Evolutionary conservation across 2,888 invertebrate genomes (phyloP), one percentile per base, ranked within the genome.

Genomic region (Leptinotarsa juncta): DNA sequence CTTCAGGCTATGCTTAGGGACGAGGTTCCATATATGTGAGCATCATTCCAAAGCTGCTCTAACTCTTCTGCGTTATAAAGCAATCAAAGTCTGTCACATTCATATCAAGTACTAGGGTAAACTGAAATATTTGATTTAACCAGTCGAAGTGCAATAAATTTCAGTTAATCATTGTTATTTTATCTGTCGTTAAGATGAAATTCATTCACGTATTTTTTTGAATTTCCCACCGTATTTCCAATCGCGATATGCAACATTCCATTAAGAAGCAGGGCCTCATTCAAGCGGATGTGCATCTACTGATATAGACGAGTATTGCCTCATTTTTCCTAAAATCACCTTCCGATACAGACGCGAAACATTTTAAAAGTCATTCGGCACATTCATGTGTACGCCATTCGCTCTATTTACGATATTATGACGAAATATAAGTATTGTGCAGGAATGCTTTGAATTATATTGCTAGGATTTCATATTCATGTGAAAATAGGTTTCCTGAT

Each of bases 321-420:
- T 78, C 77, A 73, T 80, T 77, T 79, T 71, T 75, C 68, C 71
- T 55, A 67, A 70, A 72, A 79, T 80, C 78, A 81, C 80, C 80
- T 80, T 79, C 79, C 80, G 79, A 80, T 81, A 76, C 74, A 72
- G 75, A 78, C 76, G 75, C 75, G 72, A 74, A 78, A 70, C 73
- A 75, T 72, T 79, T 76, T 67, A 71, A 77, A 74, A 75, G 73
- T 74, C 77, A 77, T 74, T 75, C 75, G 32, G 72, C 42, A 77
- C 71, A 75, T 77, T 75, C 75, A 70, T 72, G 73, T 71, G 62
- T 66, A 69, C 70, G 66, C 65, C 76, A 55, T 76, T 78, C 65
- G 32, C 67, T 69, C 75, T 77, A 74, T 75, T 75, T 73, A 75
- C 69, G 78, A 77, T 71, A 76, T 78, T 68, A 71, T 49, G 65